Evolutionary conservation across 2,888 invertebrate species (phyloP).

Genomic region (Plagiodera versicolora): DNA sequence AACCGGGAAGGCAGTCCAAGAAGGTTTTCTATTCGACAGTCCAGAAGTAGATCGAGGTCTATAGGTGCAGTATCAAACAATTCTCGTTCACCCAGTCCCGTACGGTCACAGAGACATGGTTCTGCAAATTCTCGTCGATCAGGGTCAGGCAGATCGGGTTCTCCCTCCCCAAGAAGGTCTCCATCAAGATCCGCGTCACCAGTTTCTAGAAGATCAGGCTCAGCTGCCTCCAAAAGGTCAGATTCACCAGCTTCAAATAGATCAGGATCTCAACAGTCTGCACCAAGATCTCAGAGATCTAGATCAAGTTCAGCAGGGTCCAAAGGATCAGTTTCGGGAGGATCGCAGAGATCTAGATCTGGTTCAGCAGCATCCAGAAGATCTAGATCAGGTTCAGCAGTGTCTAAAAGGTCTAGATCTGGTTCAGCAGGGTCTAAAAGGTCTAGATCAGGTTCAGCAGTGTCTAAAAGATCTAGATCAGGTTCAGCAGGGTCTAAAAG

Average conservation of each 20-base stretch:
- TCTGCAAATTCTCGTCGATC: constrained; percentile 34
- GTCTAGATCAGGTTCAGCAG: constrained; percentile 27
- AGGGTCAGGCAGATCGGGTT: too few species aligned
- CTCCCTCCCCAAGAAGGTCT: too few species aligned
- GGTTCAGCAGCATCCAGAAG: constrained; percentile 29
- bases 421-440: constrained; percentile 31
- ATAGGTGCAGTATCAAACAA: constrained; percentile 36
- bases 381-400: constrained; percentile 33
- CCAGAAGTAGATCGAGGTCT: constrained; percentile 30
- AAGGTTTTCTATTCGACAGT: constrained; percentile 25
- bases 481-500: constrained; percentile 32
- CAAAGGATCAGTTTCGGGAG: constrained; percentile 12
- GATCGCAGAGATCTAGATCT: constrained; percentile 33
- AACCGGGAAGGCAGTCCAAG: constrained; percentile 29
- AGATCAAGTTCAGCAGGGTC: constrained; percentile 29
- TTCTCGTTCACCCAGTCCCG: constrained; percentile 37
- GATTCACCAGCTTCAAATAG: constrained; percentile 25
- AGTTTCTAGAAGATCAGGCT: constrained; percentile 27
- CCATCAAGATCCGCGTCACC: constrained; percentile 27
- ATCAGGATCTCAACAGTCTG: constrained; percentile 32
- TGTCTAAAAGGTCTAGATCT: constrained; percentile 29
- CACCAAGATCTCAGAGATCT: too few species aligned
- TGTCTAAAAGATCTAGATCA: constrained; percentile 30
- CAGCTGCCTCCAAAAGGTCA: constrained; percentile 29
- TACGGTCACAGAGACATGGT: constrained; percentile 33